Conservation (phyloP, 1,140 invertebrate genomes). For the Ptiloglossa arizonensis region DNA sequence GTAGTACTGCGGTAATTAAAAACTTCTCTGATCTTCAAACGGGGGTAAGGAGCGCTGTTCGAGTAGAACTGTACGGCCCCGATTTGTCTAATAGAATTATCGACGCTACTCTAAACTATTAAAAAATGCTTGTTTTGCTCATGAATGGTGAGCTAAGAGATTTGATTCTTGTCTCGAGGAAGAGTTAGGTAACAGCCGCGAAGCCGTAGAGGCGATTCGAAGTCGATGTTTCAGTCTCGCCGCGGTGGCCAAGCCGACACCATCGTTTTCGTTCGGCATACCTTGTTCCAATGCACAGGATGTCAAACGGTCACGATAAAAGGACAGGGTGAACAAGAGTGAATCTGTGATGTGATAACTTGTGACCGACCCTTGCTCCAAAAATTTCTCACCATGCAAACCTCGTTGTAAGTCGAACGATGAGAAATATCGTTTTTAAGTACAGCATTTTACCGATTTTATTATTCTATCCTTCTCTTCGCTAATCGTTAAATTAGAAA, state of each 20-base stretch:
- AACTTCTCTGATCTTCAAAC: too few relatives aligned
- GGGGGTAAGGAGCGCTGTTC: too few relatives aligned
- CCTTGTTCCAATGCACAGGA: neutral
- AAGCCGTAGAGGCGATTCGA: constrained; percentile 26
- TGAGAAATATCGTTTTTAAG: neutral
- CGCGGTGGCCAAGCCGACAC: constrained; percentile 37
- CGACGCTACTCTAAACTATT: too few relatives aligned
- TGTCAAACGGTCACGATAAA: constrained; percentile 23
- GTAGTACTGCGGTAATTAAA: too few relatives aligned
- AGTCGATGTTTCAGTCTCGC: constrained; percentile 42
- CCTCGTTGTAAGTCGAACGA: constrained; percentile 15
- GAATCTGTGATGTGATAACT: constrained; percentile 47
- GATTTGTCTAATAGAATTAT: too few relatives aligned
- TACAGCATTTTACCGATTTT: too few relatives aligned
- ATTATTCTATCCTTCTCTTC: too few relatives aligned
- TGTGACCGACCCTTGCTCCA: too few relatives aligned
- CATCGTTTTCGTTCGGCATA: constrained; percentile 25
- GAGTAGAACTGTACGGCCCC: too few relatives aligned
- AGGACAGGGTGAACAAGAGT: constrained; percentile 15
- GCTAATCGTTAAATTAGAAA: too few relatives aligned
- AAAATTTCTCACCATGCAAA: constrained; percentile 6
- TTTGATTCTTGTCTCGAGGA: constrained; percentile 21
- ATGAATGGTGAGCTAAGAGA: neutral
- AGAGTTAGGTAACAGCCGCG: constrained; percentile 59
- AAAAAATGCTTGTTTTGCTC: too few relatives aligned